Evolutionary conservation across 2,113 vertebrate species (phyloP), one percentile per base, ranked within the genome.

Genomic region (Clarias gariepinus): DNA sequence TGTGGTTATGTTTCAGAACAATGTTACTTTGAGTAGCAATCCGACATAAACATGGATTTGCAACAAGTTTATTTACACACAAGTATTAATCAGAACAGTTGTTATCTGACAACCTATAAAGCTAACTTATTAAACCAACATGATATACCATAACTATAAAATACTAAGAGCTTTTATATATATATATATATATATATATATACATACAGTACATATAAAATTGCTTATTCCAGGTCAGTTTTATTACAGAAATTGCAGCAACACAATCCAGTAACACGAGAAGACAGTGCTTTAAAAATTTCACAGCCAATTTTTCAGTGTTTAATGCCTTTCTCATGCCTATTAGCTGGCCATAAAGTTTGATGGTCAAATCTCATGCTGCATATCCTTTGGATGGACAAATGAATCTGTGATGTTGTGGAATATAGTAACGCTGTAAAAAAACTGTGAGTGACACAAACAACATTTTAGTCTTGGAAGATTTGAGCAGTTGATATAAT

Each of bases 261-360:
- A 60, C 57, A 61, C 30, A 25, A 81, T 7, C n/a, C 77, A 58
- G 77, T 58, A 79, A 81, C 8, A 53, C 23, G 74, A 84, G 68
- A 41, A 55, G 21, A 68, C 66, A 23, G 57, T 55, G 57, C 63
- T 25, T 18, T 2, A 21, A 83, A 55, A 68, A 77, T 63, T 85
- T 47, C 19, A 52, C 64, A 33, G 61, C 21, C 52, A 79, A 7
- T 78, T 53, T 68, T 41, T 66, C 57, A 36, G 19, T 68, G 36
- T 78, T 52, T 68, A 79, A 79, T 85, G 41, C n/a, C 25, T 11
- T 78, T 30, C 57, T 79, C 41, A 78, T 78, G 25, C 66, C 78
- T 60, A 63, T 82, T 82, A 74, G 10, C 63, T 80, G 23, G 30
- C 28, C 76, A 86, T 80, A 80, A 86, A 86, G 21, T 80, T 69